A percentile compares a stretch with the other conserved stretches of the same genome.
Evolutionary conservation across 2,797 vertebrate species (phyloP).

Genomic region (Acanthurus tractus): DNA sequence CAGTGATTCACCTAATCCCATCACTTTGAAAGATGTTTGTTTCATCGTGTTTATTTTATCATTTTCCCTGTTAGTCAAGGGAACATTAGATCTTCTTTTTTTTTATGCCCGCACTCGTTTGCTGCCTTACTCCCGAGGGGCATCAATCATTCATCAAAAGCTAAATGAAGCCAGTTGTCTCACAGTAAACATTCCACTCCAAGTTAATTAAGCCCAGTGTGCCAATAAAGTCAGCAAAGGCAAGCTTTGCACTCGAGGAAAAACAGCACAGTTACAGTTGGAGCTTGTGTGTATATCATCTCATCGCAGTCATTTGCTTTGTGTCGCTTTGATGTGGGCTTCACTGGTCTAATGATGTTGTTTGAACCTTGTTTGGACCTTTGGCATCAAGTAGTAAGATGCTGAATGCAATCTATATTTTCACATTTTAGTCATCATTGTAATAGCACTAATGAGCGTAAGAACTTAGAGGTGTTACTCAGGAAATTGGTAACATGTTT

Average conservation of each 20-base stretch:
- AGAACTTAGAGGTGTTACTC: neutral
- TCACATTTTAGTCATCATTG: neutral
- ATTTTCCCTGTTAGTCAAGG: constrained; percentile 25
- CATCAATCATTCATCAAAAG: constrained; percentile 77
- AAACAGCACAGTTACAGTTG: constrained; percentile 12
- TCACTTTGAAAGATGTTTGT: constrained; percentile 37
- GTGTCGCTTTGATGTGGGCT: constrained; percentile 38
- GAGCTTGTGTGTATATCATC: constrained; percentile 21
- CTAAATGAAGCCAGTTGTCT: constrained; percentile 67
- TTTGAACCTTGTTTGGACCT: constrained; percentile 26
- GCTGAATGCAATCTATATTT: neutral
- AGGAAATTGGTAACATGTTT: neutral
- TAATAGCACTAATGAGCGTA: neutral
- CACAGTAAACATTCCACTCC: constrained; percentile 57
- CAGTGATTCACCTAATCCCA: neutral
- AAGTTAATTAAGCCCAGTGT: constrained; percentile 72
- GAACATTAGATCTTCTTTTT: constrained; percentile 26
- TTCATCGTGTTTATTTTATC: constrained; percentile 39
- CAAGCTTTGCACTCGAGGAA: constrained; percentile 31
- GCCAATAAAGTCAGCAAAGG: constrained; percentile 51
- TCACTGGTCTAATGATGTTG: constrained; percentile 15
- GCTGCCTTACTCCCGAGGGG: constrained; percentile 31
- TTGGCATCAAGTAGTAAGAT: constrained; percentile 10
- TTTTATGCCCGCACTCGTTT: constrained; percentile 23
- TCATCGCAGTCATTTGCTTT: constrained; percentile 10